Conservation (phyloP, 2,113 vertebrate genomes). For the Dissostichus mawsoni region DNA sequence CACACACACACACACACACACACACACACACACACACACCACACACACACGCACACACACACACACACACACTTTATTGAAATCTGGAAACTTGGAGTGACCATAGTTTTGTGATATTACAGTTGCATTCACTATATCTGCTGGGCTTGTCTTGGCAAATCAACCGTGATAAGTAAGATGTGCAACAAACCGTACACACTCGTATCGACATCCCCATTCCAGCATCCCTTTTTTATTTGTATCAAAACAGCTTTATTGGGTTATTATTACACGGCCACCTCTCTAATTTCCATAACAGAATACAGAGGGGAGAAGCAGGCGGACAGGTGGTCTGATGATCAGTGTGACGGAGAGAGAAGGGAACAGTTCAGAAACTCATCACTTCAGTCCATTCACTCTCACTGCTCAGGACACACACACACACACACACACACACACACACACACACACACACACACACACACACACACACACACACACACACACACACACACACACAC, state of each 20-base stretch:
- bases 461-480: too few relatives aligned
- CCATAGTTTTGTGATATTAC: not conserved
- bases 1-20: too few relatives aligned
- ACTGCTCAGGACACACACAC: slow-evolving; percentile 25
- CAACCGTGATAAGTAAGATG: slow-evolving; percentile 1
- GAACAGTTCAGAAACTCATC: slow-evolving; percentile 53
- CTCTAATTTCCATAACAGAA: slow-evolving; percentile 52
- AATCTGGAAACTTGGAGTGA: not conserved
- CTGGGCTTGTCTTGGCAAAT: slow-evolving; percentile 15
- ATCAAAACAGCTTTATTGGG: slow-evolving; percentile 13
- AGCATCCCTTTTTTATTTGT: not conserved
- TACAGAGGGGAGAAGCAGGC: slow-evolving; percentile 49
- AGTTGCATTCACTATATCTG: not conserved
- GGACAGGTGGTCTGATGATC: slow-evolving; percentile 53
- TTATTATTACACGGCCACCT: slow-evolving; percentile 31
- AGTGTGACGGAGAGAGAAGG: slow-evolving; percentile 30
- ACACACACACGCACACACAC: not conserved
- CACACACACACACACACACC: too few relatives aligned
- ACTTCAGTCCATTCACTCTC: slow-evolving; percentile 47
- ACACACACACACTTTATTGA: not conserved
- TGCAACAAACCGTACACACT: slow-evolving; percentile 9
- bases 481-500: too few relatives aligned
- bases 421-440: not conserved
- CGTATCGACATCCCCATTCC: not conserved
- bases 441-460: too few relatives aligned